These are phyloP conservation scores for Idaea biselata DNA, from an alignment of 2,888 invertebrate species.

Conservation along the genomic window DNA sequence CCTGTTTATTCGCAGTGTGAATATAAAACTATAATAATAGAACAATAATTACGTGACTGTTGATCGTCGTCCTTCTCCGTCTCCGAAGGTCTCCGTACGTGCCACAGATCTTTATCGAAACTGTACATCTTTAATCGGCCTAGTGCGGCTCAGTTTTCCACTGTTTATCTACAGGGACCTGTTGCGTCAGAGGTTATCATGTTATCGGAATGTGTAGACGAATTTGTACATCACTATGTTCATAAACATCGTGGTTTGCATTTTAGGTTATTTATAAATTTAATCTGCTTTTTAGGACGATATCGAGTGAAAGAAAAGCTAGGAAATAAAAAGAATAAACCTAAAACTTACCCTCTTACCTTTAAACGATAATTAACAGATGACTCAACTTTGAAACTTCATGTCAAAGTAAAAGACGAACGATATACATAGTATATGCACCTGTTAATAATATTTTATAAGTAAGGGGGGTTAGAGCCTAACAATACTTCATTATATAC, in stretches of 20 bases:
- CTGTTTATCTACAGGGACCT: background rate
- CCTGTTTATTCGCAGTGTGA: background rate
- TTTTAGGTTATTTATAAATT: background rate
- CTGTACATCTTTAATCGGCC: slow-evolving; percentile 56
- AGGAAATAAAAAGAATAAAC: too few relatives aligned
- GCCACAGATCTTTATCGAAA: slow-evolving; percentile 75
- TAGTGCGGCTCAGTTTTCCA: background rate
- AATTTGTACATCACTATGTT: background rate
- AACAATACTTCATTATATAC: too few relatives aligned
- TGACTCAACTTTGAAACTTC: too few relatives aligned
- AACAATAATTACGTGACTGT: slow-evolving; percentile 36
- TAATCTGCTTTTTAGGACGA: background rate
- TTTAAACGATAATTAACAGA: too few relatives aligned
- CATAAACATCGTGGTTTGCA: background rate
- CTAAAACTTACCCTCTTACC: too few relatives aligned
- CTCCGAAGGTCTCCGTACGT: slow-evolving; percentile 56
- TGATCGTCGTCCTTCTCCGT: slow-evolving; percentile 37
- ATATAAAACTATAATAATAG: background rate
- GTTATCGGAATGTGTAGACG: background rate
- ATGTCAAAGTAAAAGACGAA: too few relatives aligned
- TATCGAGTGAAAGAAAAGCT: background rate
- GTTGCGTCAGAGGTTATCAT: background rate
- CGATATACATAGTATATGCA: too few relatives aligned
- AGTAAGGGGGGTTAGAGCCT: too few relatives aligned
- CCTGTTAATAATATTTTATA: too few relatives aligned